Evolutionary conservation across 1,140 invertebrate species (phyloP).

Genomic region (Cardiocondyla obscurior): DNA sequence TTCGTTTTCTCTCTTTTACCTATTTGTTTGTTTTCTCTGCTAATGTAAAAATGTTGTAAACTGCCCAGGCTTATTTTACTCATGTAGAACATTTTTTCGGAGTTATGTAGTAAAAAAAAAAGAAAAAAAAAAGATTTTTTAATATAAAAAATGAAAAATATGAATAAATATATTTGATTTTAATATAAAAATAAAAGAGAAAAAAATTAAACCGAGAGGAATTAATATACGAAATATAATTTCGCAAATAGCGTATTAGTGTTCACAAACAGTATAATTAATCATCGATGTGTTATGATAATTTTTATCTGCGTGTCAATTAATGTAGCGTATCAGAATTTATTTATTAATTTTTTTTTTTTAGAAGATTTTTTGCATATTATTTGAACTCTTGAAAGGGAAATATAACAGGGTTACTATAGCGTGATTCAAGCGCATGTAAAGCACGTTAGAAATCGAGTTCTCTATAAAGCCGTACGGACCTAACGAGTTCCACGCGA

Average conservation of each 20-base stretch:
- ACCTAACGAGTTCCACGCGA: slow-evolving; percentile 50
- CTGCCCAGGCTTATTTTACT: neutral
- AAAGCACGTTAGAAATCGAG: slow-evolving; percentile 38
- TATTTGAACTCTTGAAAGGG: neutral
- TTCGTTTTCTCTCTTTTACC: neutral
- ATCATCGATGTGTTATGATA: slow-evolving; percentile 27
- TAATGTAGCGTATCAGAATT: neutral
- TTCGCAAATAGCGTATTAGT: slow-evolving; percentile 51
- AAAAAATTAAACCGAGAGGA: slow-evolving; percentile 10
- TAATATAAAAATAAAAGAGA: slow-evolving; percentile 37
- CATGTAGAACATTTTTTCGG: slow-evolving; percentile 24
- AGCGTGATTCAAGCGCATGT: neutral
- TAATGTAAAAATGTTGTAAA: slow-evolving; percentile 4
- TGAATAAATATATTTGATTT: slow-evolving; percentile 59
- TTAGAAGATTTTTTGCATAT: neutral
- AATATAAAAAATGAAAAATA: neutral
- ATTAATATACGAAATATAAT: slow-evolving; percentile 62
- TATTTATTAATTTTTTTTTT: no score
- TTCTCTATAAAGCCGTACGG: slow-evolving; percentile 33
- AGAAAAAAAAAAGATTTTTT: neutral
- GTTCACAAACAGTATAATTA: slow-evolving; percentile 26
- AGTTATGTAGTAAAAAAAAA: neutral
- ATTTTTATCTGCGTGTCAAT: neutral
- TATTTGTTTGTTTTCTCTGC: neutral
- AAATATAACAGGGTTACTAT: slow-evolving; percentile 17